Evolutionary conservation across 2,888 invertebrate species (phyloP).

Genomic region (Ecliptopera silaceata): DNA sequence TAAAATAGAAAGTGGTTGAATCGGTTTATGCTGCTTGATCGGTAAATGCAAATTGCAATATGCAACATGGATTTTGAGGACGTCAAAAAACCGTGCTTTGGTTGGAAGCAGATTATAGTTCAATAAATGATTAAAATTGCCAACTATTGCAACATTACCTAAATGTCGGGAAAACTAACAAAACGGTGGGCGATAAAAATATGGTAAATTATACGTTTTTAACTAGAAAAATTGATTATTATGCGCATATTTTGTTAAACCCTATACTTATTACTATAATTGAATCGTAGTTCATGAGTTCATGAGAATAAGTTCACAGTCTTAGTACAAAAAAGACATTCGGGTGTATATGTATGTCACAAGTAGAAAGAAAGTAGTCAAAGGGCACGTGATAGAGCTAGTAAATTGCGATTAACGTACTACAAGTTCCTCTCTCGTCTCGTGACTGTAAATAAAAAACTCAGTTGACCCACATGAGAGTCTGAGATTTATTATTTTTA

Average conservation of each 20-base stretch:
- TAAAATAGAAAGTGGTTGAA: conserved; percentile 52
- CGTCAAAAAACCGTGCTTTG: no score
- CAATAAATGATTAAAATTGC: no score
- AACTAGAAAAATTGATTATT: no score
- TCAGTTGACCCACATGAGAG: conserved; percentile 26
- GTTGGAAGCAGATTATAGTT: no score
- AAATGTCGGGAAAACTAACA: no score
- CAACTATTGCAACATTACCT: no score
- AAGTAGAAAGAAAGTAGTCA: conserved; percentile 15
- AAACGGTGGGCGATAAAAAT: no score
- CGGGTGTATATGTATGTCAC: neutral
- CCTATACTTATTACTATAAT: no score
- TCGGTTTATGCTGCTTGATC: conserved; percentile 32
- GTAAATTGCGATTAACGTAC: conserved; percentile 28
- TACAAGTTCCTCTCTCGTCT: conserved; percentile 8
- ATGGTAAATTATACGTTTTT: no score
- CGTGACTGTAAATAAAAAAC: conserved; percentile 28
- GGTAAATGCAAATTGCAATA: conserved; percentile 23
- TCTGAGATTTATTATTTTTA: conserved; percentile 15
- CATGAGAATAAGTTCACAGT: neutral
- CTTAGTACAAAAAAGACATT: neutral
- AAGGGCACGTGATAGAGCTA: conserved; percentile 17
- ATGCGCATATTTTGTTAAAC: no score
- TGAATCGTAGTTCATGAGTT: no score
- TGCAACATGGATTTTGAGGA: no score